Base-by-base conservation (phyloP, 2,113 vertebrate genomes). In the Scytalopus superciliaris region DNA sequence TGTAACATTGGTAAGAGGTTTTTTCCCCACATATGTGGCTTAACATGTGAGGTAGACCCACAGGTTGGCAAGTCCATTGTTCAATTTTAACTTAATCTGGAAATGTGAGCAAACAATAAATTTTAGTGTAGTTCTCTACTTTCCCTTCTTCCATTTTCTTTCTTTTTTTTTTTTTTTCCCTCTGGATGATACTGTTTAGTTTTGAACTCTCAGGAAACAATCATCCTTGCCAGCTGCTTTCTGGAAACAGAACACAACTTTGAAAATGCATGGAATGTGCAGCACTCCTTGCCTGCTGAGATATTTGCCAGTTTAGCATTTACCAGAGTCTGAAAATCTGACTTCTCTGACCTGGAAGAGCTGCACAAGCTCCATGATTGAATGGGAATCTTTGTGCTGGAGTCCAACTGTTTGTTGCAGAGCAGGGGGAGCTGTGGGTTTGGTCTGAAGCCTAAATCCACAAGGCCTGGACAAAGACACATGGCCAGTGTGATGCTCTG, bases 391-490 rank as follows among this genome's bases (percentile, higher is more conserved):
- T 97, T 96, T 97, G 92, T 97, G 39, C 18, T 67, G 39, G 40
- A 50, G 47, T 62, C 62, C 87, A 87, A 64, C 74, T 93, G 92
- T 92, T 96, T 93, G 87, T 69, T 86, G 74, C 88, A 27, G 37
- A 89, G 93, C 67, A 81, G 70, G 87, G 86, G 77, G 87, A 83
- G 72, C 84, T 96, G 93, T 69, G 97, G 96, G 25, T 95, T 97
- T 98, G 97, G 95, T 84, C 57, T 2, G 8, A 19, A 59, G 98
- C 98, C 98, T 97, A 96, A 96, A 93, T 95, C 95, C 94, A 95
- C 96, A 97, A 56, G 70, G 88, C 9, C 50, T 79, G 81, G 92
- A 96, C 96, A 96, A 90, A 96, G 91, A 94, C 96, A 81, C 89
- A 74, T 17, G 78, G 96, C 82, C 52, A 55, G 56, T 25, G 62